Conservation (phyloP, 2,888 invertebrate species). For the Nomada goodeniana region DNA sequence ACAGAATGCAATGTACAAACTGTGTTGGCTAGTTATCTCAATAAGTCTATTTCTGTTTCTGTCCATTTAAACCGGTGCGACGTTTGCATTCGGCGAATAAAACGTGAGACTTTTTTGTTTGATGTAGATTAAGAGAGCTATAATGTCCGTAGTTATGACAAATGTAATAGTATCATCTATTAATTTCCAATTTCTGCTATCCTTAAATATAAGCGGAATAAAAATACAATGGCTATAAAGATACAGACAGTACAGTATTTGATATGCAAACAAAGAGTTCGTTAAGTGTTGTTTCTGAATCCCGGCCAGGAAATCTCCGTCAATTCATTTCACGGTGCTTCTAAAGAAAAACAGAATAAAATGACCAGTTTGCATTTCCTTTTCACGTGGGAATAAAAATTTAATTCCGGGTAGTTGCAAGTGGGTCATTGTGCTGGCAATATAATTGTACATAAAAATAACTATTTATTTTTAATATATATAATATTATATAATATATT, state of each 20-base stretch:
- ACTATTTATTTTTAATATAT: not conserved
- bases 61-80: not conserved
- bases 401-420: not conserved
- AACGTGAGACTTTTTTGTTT: conserved; percentile 12
- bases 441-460: too few relatives aligned
- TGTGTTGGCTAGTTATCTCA: not conserved
- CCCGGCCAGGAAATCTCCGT: not conserved
- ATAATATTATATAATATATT: too few relatives aligned
- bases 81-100: conserved; percentile 1
- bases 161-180: not conserved
- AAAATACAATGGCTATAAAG: not conserved
- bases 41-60: conserved; percentile 5
- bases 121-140: conserved; percentile 12
- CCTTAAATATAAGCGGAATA: not conserved
- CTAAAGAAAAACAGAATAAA: not conserved
- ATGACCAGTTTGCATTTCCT: conserved; percentile 19
- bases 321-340: not conserved
- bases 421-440: too few relatives aligned
- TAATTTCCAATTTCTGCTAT: not conserved
- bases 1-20: conserved; percentile 16
- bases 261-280: not conserved
- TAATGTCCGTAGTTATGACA: not conserved
- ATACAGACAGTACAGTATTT: not conserved
- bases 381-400: not conserved
- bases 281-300: conserved; percentile 15